These are phyloP conservation scores for Danaus melanippus DNA, from an alignment of 1,140 invertebrate species.

Conservation along the genomic window DNA sequence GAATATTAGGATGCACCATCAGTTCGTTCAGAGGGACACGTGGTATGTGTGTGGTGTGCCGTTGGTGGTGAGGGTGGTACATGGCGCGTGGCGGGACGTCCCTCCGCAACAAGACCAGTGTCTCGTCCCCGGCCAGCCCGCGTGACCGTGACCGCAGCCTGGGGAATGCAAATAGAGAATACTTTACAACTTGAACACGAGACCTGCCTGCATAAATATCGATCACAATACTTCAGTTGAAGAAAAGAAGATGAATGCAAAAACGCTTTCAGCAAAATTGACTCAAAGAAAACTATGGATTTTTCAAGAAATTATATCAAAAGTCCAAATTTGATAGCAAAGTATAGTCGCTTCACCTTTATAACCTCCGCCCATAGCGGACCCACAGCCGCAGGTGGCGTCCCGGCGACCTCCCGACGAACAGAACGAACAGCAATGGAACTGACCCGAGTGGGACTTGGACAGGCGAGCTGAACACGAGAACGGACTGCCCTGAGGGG, in stretches of 20 bases:
- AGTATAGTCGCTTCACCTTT: slow-evolving; percentile 60
- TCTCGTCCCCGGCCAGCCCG: slow-evolving; percentile 80
- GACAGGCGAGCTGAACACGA: slow-evolving; percentile 71
- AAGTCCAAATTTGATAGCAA: no score
- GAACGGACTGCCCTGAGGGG: slow-evolving; percentile 73
- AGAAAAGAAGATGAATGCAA: no score
- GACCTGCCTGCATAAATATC: no score
- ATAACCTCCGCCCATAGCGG: slow-evolving; percentile 82
- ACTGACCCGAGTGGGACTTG: slow-evolving; percentile 78
- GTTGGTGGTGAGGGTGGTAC: slow-evolving; percentile 57
- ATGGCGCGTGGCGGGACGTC: slow-evolving; percentile 38
- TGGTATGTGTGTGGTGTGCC: slow-evolving; percentile 9
- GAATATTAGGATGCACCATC: no score
- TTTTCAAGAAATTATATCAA: no score
- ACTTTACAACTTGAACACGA: not conserved
- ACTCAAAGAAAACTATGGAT: no score
- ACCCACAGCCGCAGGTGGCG: slow-evolving; percentile 79
- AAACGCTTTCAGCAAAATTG: no score
- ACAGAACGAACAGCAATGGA: slow-evolving; percentile 87
- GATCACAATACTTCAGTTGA: no score
- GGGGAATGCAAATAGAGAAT: not conserved
- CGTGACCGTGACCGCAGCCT: slow-evolving; percentile 83
- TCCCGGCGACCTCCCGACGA: slow-evolving; percentile 81
- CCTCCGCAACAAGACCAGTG: slow-evolving; percentile 89
- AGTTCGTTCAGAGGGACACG: no score